A percentile compares a stretch with the other conserved stretches of the same genome.
Conservation (phyloP, 2,113 vertebrate species). For the Chrysemys picta region DNA sequence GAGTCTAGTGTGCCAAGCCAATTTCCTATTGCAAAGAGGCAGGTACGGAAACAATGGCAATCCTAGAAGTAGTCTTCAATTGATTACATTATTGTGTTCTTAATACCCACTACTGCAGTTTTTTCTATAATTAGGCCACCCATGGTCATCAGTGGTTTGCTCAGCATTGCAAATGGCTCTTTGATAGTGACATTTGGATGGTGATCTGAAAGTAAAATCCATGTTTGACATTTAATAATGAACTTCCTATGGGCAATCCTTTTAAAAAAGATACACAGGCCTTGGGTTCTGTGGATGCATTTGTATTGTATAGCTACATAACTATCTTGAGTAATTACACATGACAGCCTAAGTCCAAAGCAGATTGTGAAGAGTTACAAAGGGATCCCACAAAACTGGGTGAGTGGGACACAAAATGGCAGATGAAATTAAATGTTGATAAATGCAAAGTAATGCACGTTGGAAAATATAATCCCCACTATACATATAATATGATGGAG, state of each 20-base stretch:
- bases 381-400: not conserved
- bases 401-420: not conserved
- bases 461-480: not conserved
- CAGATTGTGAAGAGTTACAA: not conserved
- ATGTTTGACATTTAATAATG: not conserved
- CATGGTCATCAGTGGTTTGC: not conserved
- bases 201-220: not conserved
- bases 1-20: not conserved
- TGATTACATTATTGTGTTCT: not conserved
- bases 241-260: not conserved
- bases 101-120: not conserved
- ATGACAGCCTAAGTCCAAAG: not conserved
- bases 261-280: not conserved
- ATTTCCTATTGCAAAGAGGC: not conserved
- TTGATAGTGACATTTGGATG: not conserved
- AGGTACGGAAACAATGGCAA: not conserved
- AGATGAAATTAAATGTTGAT: not conserved
- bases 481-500: not conserved
- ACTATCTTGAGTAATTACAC: not conserved
- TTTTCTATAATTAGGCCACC: no score
- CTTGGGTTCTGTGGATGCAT: not conserved
- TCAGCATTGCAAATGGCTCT: not conserved
- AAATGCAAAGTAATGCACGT: not conserved
- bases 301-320: not conserved
- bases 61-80: not conserved